Evolutionary conservation across 64 coral and sea anemone species (phyloP).

Genomic region (Anthopleura sola): DNA sequence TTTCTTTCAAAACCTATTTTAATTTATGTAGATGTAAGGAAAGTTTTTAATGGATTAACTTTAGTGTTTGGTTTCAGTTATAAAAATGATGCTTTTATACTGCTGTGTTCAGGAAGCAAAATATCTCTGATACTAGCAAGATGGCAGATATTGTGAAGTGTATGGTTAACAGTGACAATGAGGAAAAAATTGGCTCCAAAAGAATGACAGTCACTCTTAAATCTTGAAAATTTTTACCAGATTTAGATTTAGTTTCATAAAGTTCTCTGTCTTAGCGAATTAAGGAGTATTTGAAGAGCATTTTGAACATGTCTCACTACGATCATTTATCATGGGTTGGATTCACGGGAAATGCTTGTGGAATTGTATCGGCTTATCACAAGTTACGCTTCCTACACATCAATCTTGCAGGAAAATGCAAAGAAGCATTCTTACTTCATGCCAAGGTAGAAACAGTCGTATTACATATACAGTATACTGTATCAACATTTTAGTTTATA

Average conservation of each 20-base stretch:
- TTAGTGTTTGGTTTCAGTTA: not conserved
- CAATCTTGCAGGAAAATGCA: slow-evolving; percentile 10
- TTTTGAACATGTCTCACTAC: not conserved
- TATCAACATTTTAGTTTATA: not conserved
- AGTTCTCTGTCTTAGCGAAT: not conserved
- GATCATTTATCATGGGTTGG: slow-evolving; percentile 3
- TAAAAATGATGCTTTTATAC: not conserved
- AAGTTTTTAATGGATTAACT: not conserved
- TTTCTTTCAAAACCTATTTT: not conserved
- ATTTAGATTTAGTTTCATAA: not conserved
- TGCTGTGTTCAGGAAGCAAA: not conserved
- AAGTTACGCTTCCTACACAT: slow-evolving; percentile 13
- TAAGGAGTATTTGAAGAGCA: not conserved
- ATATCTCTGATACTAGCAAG: not conserved
- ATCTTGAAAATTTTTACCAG: not conserved
- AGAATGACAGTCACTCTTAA: not conserved
- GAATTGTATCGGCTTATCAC: slow-evolving; percentile 7
- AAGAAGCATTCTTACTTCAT: slow-evolving; percentile 32
- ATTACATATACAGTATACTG: not conserved
- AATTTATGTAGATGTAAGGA: not conserved
- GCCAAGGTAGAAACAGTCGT: slow-evolving; percentile 10
- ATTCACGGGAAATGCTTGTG: not conserved
- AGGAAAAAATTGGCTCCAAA: not conserved
- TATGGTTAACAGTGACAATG: not conserved
- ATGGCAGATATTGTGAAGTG: not conserved